Base-by-base conservation (phyloP, 2,797 vertebrate species). In the Craterocephalus amniculus region DNA sequence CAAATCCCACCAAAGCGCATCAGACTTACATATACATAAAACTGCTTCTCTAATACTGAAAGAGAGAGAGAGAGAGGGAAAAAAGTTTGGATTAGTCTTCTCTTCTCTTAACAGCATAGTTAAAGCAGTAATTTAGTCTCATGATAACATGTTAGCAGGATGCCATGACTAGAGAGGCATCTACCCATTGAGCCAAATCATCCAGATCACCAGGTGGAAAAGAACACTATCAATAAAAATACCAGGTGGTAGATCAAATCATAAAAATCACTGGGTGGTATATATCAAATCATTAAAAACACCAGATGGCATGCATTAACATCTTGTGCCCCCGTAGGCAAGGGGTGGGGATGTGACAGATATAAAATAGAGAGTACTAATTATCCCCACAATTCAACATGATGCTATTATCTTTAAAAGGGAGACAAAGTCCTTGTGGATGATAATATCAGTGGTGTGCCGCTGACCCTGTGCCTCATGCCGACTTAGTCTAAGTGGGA, bases 231-330 rank as follows among this genome's bases (percentile, higher is more conserved):
- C 92, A 92, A 93, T 93, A 93, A 92, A 93, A 92, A 89, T 93
- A 92, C 92, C 92, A 93, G 92, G 92, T 93, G 92, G 92, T 93
- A 92, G 91, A 93, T 93, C 91, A 93, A 93, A 93, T 93, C 92
- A 93, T 93, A 89, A 93, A 93, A 93, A 92, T 91, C 92, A 90
- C 89, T 92, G 91, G 92, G 93, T 93, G 91, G 92, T 92, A 92
- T 92, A 91, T 91, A 92, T 93, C 88, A 93, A 92, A 93, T 93
- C 90, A 93, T 92, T 93, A 92, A 93, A 93, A 92, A 91, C 92
- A 92, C 89, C 92, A 93, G 93, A 93, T 93, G 92, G 91, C 90
- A 86, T 89, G 90, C 90, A 94, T 93, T 93, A 93, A 92, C 92
- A 93, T 94, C 89, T 89, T 92, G 91, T 90, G 91, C 91, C 92